phyloP scores from a whole-genome alignment of 1,140 invertebrate species.

The Drosophila ananassae region DNA sequence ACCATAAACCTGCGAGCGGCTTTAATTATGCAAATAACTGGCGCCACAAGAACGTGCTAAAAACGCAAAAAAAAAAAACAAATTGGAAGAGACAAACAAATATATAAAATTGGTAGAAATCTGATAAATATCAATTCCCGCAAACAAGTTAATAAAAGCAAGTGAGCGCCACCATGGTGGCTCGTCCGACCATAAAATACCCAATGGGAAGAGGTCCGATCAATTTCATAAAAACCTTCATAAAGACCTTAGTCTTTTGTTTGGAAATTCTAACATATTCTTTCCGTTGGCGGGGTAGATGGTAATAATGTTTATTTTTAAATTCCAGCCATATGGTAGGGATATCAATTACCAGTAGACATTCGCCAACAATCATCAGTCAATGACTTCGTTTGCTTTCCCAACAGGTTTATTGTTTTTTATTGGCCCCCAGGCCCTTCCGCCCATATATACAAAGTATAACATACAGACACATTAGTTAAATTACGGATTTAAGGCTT shows the following conservation, averaged over 20 bases:
- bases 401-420: conserved; percentile 20
- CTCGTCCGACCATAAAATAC: conserved; percentile 6
- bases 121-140: conserved; percentile 44
- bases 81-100: conserved; percentile 12
- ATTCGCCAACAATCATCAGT: conserved; percentile 23
- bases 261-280: neutral
- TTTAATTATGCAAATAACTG: conserved; percentile 79
- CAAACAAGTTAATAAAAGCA: conserved; percentile 36
- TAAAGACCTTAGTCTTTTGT: neutral
- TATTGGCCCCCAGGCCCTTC: neutral
- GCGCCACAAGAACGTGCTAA: conserved; percentile 67
- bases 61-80: conserved; percentile 16
- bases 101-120: conserved; percentile 51
- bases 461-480: conserved; percentile 2
- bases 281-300: neutral
- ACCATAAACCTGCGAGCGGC: conserved; percentile 45
- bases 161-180: neutral
- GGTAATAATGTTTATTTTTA: conserved; percentile 18
- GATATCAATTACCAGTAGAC: conserved; percentile 39
- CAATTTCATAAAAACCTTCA: neutral
- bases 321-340: conserved; percentile 27
- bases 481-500: conserved; percentile 2
- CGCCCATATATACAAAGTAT: too few species aligned
- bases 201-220: neutral
- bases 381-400: conserved; percentile 25